These are phyloP conservation scores for Brienomyrus brachyistius DNA, from an alignment of 2,113 vertebrate genomes.

Conservation along the genomic window DNA sequence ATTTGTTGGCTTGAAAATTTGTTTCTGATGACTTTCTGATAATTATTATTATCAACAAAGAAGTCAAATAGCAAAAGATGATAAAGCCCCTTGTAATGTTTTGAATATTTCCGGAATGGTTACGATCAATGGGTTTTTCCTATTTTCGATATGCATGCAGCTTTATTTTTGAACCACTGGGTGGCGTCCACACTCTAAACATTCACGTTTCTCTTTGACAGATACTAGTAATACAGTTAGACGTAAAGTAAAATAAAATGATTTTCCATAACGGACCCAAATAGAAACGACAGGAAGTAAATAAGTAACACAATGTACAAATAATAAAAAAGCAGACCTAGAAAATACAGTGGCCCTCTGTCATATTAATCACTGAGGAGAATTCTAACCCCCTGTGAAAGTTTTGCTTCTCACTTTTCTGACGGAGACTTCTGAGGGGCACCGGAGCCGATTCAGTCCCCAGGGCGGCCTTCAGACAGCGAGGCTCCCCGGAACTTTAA, in stretches of 20 bases:
- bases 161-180: background rate
- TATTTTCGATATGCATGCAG: background rate
- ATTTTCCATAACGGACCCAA: background rate
- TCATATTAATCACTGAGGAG: background rate
- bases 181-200: conserved; percentile 11
- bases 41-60: background rate
- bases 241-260: background rate
- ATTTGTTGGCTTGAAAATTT: background rate
- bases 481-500: background rate
- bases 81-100: background rate
- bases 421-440: background rate
- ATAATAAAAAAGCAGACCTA: background rate
- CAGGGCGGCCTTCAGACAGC: background rate
- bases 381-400: background rate
- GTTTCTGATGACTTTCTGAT: background rate
- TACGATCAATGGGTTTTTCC: background rate
- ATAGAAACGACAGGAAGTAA: background rate
- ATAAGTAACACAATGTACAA: background rate
- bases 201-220: background rate
- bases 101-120: background rate
- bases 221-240: background rate
- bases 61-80: background rate
- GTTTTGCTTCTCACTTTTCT: background rate
- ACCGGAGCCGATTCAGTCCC: background rate
- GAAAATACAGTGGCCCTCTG: background rate